Base-by-base conservation (phyloP, 2,113 vertebrate genomes). In the Amblyopsis rosae region DNA sequence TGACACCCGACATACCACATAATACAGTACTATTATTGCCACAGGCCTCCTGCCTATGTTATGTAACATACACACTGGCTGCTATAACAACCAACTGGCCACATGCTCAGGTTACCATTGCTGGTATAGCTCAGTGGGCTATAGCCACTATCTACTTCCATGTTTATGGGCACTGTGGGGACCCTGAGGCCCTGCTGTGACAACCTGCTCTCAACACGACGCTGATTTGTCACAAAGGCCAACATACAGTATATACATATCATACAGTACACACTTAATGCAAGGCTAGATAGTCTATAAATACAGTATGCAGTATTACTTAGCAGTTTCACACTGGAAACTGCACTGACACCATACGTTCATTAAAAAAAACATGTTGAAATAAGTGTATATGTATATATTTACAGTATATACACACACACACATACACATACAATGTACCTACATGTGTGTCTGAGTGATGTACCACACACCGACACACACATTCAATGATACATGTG, bases 51-150 rank as follows among this genome's bases (percentile, higher is more conserved):
- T 70, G 65, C 62, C 66, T 76, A 73, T 76, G 72, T 92, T 92
- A 90, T 84, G 71, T 85, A 91, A 93, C 86, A 76, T 78, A 91
- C 91, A 93, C 89, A 93, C 78, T 59, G 81, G 74, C 86, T 92
- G 90, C 89, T 90, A 88, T 93, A 88, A 89, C 90, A 73, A 93
- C 83, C 62, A 1, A 59, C 48, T n/a, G 45, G 69, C 58, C 63
- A 65, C 60, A 60, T 6, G 35, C 81, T 90, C 77, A 32, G 64
- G 77, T 91, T 90, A 77, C 87, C 65, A 69, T 70, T 82, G 67
- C 80, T 67, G 82, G 76, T 35, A 70, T 67, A 81, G 56, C 57
- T 35, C 3, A 62, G 62, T 19, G 26, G 2, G 62, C 48, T 54
- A 12, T 46, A 57, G 73, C 59, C 50, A 19, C 45, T 12, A 55